phyloP scores from a whole-genome alignment of 64 coral and sea anemone genomes.

The Acropora tenuis region DNA sequence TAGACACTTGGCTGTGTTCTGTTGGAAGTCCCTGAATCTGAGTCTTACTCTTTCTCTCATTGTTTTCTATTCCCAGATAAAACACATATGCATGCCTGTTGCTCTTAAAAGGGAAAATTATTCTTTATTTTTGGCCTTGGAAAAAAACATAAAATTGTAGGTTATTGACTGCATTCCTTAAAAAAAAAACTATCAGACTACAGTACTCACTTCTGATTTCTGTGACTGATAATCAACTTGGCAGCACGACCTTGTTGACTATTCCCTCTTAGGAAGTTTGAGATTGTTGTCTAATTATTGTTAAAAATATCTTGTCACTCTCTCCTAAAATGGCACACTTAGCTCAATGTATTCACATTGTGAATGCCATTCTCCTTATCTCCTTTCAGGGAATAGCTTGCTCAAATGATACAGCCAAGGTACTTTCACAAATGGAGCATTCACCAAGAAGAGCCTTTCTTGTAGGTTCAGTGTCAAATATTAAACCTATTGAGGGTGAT shows the following conservation, averaged over 20 bases:
- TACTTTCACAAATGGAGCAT: constrained; percentile 13
- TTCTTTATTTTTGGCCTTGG: not conserved
- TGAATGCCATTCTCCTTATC: not conserved
- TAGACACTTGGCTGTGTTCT: too few relatives aligned
- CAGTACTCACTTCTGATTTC: not conserved
- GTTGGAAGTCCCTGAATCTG: too few relatives aligned
- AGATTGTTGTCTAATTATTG: constrained; percentile 17
- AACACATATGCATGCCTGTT: too few relatives aligned
- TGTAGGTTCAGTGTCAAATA: constrained; percentile 23
- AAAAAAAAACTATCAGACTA: not conserved
- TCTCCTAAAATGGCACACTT: not conserved
- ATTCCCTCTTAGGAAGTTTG: constrained; percentile 7
- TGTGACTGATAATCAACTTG: constrained; percentile 15
- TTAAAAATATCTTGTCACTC: not conserved
- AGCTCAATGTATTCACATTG: not conserved
- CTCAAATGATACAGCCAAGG: constrained; percentile 24
- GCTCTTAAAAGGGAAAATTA: not conserved
- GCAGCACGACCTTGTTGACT: constrained; percentile 21
- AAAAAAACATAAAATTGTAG: not conserved
- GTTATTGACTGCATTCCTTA: not conserved
- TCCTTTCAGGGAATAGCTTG: constrained; percentile 13
- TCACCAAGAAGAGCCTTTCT: constrained; percentile 16
- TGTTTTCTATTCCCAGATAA: too few relatives aligned
- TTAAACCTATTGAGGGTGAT: not conserved
- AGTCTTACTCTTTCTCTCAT: too few relatives aligned